phyloP scores from a whole-genome alignment of 2,888 invertebrate genomes.

The Suillia variegata region DNA sequence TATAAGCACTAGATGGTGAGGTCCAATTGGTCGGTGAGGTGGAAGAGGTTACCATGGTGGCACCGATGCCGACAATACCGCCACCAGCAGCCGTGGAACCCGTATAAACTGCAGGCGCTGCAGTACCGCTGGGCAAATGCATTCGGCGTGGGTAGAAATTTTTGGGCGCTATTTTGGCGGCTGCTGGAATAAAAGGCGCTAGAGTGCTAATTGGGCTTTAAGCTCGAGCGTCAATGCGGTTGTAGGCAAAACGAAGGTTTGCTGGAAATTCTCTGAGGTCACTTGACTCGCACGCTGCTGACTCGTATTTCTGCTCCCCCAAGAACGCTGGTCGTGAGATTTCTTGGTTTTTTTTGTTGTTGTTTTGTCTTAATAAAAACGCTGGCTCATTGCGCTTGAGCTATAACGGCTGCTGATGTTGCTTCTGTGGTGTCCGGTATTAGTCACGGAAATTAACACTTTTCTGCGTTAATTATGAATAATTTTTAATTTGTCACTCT shows the following conservation, averaged over 20 bases:
- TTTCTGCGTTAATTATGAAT: conserved; percentile 16
- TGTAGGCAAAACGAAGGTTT: too few species aligned
- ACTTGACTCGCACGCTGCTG: neutral
- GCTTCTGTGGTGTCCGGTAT: too few species aligned
- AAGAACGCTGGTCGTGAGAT: too few species aligned
- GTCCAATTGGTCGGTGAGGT: conserved; percentile 47
- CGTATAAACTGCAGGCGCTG: conserved; percentile 46
- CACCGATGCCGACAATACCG: conserved; percentile 37
- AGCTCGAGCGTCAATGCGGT: too few species aligned
- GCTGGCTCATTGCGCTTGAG: neutral
- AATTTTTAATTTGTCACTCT: conserved; percentile 23
- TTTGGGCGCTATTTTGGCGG: conserved; percentile 59
- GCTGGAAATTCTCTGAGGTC: too few species aligned
- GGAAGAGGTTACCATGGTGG: conserved; percentile 48
- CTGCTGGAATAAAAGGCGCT: neutral
- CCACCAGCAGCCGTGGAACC: conserved; percentile 40
- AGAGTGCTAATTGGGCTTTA: too few species aligned
- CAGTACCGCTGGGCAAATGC: conserved; percentile 55
- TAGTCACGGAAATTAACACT: conserved; percentile 29
- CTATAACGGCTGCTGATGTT: too few species aligned
- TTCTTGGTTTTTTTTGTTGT: neutral
- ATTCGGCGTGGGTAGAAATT: conserved; percentile 48
- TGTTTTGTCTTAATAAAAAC: too few species aligned
- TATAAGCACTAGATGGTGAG: conserved; percentile 35
- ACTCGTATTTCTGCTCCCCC: neutral